Evolutionary conservation across 2,888 invertebrate species (phyloP).

Genomic region (Pachycephus smyrnensis): DNA sequence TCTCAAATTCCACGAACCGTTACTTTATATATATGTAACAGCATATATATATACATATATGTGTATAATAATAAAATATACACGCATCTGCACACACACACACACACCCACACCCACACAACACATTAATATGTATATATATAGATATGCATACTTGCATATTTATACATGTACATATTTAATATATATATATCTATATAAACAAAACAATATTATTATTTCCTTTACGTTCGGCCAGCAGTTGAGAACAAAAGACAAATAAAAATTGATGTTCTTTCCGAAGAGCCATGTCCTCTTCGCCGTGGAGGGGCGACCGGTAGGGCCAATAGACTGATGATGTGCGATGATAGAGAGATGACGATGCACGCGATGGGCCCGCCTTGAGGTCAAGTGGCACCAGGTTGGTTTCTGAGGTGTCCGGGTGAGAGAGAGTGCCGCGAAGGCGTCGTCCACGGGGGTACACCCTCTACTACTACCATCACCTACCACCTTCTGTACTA

Average conservation of each 20-base stretch:
- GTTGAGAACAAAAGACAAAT: constrained; percentile 48
- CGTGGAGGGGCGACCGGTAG: constrained; percentile 66
- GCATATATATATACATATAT: background rate
- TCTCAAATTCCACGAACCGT: constrained; percentile 2
- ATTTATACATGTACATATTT: no score
- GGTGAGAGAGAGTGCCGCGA: constrained; percentile 41
- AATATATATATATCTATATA: background rate
- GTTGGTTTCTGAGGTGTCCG: constrained; percentile 58
- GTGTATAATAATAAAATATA: background rate
- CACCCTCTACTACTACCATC: constrained; percentile 46
- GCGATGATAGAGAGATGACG: constrained; percentile 52
- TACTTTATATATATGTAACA: constrained; percentile 1
- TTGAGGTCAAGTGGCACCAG: constrained; percentile 59
- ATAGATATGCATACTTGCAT: no score
- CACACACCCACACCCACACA: no score
- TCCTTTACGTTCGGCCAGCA: constrained; percentile 51
- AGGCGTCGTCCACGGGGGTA: constrained; percentile 26
- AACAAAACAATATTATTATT: constrained; percentile 23
- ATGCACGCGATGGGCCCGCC: constrained; percentile 58
- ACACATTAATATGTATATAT: no score
- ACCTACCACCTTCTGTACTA: constrained; percentile 42
- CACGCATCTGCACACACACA: background rate
- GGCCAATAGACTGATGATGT: constrained; percentile 64
- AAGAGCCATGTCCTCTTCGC: constrained; percentile 68
- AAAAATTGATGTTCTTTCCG: constrained; percentile 67